Percentiles rank a stretch among this genome's conserved stretches.
Conservation (phyloP, 2,888 invertebrate species). For the Cylindroiulus punctatus region DNA sequence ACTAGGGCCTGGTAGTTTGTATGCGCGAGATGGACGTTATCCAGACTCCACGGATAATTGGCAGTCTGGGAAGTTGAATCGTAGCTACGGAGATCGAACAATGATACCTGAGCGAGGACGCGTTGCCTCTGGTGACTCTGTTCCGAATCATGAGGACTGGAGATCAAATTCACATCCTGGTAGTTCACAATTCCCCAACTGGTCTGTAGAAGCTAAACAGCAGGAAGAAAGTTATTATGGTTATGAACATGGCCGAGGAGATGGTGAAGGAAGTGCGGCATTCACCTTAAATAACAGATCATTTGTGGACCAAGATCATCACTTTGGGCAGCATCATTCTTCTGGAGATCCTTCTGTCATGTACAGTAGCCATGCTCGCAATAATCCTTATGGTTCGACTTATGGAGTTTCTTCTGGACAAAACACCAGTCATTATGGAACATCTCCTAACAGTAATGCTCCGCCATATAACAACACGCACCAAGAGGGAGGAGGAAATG, state of each 20-base stretch:
- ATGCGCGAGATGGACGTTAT: constrained; percentile 62
- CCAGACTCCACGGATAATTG: background rate
- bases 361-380: background rate
- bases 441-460: background rate
- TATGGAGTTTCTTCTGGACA: constrained; percentile 61
- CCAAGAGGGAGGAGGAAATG: constrained; percentile 15
- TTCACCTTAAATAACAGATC: background rate
- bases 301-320: constrained; percentile 20
- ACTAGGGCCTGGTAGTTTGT: constrained; percentile 62
- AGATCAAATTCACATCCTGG: background rate
- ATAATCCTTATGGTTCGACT: constrained; percentile 40
- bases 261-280: constrained; percentile 47
- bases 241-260: constrained; percentile 43
- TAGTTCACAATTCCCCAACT: constrained; percentile 5
- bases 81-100: background rate
- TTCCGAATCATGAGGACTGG: background rate
- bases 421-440: constrained; percentile 62
- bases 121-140: constrained; percentile 19
- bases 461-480: background rate
- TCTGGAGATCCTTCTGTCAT: background rate
- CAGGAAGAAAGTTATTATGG: constrained; percentile 46
- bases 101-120: background rate
- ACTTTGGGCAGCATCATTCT: background rate
- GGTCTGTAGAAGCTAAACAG: constrained; percentile 40
- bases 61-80: background rate